Conservation (phyloP, 2,797 vertebrate genomes). For the Myripristis murdjan region DNA sequence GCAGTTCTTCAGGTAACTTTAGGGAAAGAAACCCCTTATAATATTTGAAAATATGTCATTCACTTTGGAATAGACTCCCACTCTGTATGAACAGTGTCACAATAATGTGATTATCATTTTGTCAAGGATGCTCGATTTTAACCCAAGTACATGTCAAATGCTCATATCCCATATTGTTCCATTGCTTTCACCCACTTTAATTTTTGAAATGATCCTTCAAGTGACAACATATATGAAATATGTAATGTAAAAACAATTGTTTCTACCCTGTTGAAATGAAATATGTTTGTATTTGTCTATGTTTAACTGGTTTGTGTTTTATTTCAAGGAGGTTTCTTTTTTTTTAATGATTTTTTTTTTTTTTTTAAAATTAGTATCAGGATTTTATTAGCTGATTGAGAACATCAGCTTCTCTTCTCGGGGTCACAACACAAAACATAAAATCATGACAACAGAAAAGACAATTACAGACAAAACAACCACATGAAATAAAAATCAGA, state of each 20-base stretch:
- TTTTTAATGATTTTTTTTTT: no score
- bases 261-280: slow-evolving; percentile 37
- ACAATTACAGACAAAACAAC: no score
- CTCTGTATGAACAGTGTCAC: no score
- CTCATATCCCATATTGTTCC: neutral
- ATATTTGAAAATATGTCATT: neutral
- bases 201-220: neutral
- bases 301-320: neutral
- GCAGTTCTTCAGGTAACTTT: neutral
- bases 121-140: no score
- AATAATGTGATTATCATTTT: no score
- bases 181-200: neutral
- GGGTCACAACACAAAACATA: no score
- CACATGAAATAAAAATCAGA: no score
- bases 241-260: slow-evolving; percentile 39
- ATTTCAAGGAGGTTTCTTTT: neutral
- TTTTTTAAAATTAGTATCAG: no score
- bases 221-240: neutral
- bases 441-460: no score
- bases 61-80: no score
- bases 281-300: slow-evolving; percentile 38
- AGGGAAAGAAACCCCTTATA: neutral
- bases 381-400: no score
- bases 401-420: no score
- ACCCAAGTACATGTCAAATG: neutral